A percentile compares a stretch with the other conserved stretches of the same genome.
Evolutionary conservation across 1,140 invertebrate species (phyloP).

Genomic region (Bombus soroeensis): DNA sequence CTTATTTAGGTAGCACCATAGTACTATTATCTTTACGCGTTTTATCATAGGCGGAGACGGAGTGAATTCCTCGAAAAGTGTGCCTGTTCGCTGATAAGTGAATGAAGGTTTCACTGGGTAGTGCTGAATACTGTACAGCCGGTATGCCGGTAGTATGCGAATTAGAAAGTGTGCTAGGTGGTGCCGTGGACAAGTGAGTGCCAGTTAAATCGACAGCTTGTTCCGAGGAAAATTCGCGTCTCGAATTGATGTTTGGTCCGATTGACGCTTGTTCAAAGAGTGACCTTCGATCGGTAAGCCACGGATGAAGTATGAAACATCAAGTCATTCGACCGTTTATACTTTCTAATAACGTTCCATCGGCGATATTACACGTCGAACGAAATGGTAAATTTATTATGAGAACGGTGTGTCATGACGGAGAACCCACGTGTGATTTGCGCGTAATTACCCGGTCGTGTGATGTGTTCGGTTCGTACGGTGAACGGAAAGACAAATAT

Average conservation of each 20-base stretch:
- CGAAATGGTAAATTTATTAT: background rate
- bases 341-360: no score
- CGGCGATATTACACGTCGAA: background rate
- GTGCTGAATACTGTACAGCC: constrained; percentile 2
- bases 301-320: background rate
- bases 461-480: no score
- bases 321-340: background rate
- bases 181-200: constrained; percentile 57
- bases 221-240: background rate
- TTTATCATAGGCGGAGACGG: no score
- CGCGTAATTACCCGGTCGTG: background rate
- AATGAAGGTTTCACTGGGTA: constrained; percentile 27
- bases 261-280: background rate
- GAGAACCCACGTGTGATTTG: background rate
- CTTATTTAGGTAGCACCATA: no score
- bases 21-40: no score
- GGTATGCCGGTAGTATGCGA: constrained; percentile 36
- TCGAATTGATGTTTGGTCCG: no score
- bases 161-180: constrained; percentile 62
- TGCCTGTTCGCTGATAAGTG: constrained; percentile 34
- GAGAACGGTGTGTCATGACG: background rate
- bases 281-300: background rate
- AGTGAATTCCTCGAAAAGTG: constrained; percentile 25
- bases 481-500: background rate
- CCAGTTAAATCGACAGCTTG: background rate